Percentiles rank a stretch among this genome's conserved stretches.
Conservation (phyloP, 2,113 vertebrate genomes). For the Pelmatolapia mariae region DNA sequence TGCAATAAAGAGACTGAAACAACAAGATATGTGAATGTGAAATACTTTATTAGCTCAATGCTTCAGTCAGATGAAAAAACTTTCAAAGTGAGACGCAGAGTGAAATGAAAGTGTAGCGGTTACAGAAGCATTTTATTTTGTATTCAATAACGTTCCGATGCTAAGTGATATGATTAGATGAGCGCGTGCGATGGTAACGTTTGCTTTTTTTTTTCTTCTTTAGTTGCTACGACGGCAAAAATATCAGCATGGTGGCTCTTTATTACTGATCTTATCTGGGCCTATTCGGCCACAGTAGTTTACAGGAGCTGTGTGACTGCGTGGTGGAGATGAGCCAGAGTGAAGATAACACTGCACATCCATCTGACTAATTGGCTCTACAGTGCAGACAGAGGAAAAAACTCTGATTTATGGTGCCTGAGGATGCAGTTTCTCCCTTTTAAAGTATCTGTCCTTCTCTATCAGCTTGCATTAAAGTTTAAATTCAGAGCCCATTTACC, state of each 20-base stretch:
- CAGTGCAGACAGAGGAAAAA: conserved; percentile 15
- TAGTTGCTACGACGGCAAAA: conserved; percentile 13
- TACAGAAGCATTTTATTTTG: not conserved
- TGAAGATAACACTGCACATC: conserved; percentile 49
- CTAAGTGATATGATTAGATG: conserved; percentile 4
- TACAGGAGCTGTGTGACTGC: not conserved
- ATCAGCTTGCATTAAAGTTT: not conserved
- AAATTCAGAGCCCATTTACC: conserved; percentile 33
- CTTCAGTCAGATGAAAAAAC: not conserved
- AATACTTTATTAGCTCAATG: not conserved
- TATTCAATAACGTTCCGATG: not conserved
- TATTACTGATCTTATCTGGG: conserved; percentile 41
- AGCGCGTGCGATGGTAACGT: not conserved
- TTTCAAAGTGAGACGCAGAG: not conserved
- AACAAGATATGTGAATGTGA: not conserved
- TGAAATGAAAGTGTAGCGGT: not conserved
- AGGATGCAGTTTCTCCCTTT: conserved; percentile 15
- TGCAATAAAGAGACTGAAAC: not conserved
- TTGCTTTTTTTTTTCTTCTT: conserved; percentile 2
- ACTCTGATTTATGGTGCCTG: conserved; percentile 26
- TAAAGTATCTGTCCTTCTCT: conserved; percentile 14
- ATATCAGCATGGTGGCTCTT: conserved; percentile 28
- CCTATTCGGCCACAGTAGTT: conserved; percentile 2
- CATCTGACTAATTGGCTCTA: conserved; percentile 62
- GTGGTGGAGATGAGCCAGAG: conserved; percentile 25